Conservation (phyloP, 2,888 invertebrate genomes). For the Microctonus aethiopoides region DNA sequence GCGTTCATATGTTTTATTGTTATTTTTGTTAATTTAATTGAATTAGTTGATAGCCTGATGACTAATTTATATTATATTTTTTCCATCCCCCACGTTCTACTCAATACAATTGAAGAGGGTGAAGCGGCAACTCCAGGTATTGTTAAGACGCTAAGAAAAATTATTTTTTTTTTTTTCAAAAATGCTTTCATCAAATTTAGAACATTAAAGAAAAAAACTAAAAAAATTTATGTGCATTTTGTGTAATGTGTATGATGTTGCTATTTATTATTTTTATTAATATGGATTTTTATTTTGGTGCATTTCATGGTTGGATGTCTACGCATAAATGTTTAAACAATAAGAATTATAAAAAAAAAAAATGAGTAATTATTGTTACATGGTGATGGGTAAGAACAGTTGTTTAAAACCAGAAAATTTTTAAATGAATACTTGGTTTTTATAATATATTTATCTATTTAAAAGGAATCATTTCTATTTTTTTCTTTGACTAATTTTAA, state of each 20-base stretch:
- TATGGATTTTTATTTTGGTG: constrained; percentile 25
- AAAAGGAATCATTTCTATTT: too few relatives aligned
- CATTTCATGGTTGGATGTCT: constrained; percentile 1
- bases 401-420: not conserved
- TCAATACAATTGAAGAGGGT: constrained; percentile 49
- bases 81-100: constrained; percentile 17
- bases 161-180: constrained; percentile 39
- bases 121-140: constrained; percentile 63
- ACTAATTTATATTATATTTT: constrained; percentile 18
- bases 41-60: constrained; percentile 1
- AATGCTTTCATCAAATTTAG: constrained; percentile 11
- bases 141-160: constrained; percentile 45
- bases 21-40: not conserved
- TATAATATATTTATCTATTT: too few relatives aligned
- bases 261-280: constrained; percentile 10
- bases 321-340: constrained; percentile 14
- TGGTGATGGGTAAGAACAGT: constrained; percentile 21
- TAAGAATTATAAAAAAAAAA: not conserved
- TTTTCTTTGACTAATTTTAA: too few relatives aligned
- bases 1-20: not conserved
- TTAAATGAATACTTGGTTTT: too few relatives aligned
- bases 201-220: too few relatives aligned
- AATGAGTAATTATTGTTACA: not conserved
- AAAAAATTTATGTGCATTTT: constrained; percentile 5
- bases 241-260: too few relatives aligned